Percentiles rank a stretch among this genome's conserved stretches.
phyloP scores from a whole-genome alignment of 2,113 vertebrate genomes.

The Dicentrarchus labrax region DNA sequence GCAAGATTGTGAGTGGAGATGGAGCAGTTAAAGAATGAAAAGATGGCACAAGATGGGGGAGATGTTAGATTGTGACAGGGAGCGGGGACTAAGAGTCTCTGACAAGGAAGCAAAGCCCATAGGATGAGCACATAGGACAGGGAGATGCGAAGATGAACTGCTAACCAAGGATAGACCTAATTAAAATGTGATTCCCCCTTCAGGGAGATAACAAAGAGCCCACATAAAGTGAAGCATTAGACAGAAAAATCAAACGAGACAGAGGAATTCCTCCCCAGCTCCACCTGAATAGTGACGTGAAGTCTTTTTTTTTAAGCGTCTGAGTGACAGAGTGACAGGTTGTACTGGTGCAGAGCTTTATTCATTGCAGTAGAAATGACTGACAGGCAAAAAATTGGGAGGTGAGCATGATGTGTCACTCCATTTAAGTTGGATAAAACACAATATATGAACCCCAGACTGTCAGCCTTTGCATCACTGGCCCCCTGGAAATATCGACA shows the following conservation, averaged over 20 bases:
- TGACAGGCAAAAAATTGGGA: conserved; percentile 79
- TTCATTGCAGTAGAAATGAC: conserved; percentile 76
- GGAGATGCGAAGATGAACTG: conserved; percentile 66
- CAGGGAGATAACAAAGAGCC: conserved; percentile 79
- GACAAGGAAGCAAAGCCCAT: conserved; percentile 73
- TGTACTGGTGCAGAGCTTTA: conserved; percentile 74
- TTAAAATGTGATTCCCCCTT: conserved; percentile 83
- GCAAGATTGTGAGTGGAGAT: conserved; percentile 68
- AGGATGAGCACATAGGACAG: conserved; percentile 65
- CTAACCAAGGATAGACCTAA: conserved; percentile 83
- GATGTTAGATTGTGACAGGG: conserved; percentile 77
- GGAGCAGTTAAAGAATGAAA: conserved; percentile 75
- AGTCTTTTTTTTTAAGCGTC: conserved; percentile 64
- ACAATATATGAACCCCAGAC: conserved; percentile 72
- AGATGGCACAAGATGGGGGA: conserved; percentile 74
- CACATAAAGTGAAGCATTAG: conserved; percentile 77
- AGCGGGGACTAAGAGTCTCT: conserved; percentile 67
- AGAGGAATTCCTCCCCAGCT: conserved; percentile 68
- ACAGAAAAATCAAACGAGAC: conserved; percentile 77
- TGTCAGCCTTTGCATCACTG: conserved; percentile 66
- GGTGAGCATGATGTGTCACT: conserved; percentile 75
- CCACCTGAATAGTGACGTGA: conserved; percentile 72
- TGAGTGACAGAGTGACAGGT: conserved; percentile 82
- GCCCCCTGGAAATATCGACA: conserved; percentile 68
- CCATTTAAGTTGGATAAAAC: conserved; percentile 82